A percentile compares a stretch with the other conserved stretches of the same genome.
Evolutionary conservation across 2,888 invertebrate species (phyloP).

Genomic region (Erebia epiphron): DNA sequence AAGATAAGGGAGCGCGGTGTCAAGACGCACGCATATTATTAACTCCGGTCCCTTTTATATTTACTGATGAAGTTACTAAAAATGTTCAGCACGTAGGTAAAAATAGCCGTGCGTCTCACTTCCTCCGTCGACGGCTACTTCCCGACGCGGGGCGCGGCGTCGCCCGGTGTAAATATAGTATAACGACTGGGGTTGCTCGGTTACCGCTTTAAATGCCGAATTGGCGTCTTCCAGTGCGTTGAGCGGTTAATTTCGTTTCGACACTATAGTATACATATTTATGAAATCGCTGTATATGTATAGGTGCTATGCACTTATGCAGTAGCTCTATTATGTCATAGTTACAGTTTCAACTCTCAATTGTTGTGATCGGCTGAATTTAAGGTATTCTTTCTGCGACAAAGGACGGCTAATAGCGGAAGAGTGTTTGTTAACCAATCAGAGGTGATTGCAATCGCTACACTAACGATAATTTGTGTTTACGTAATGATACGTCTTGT

Average conservation of each 20-base stretch:
- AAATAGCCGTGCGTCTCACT: slow-evolving; percentile 25
- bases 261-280: background rate
- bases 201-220: slow-evolving; percentile 22
- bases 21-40: slow-evolving; percentile 15
- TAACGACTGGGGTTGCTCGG: slow-evolving; percentile 22
- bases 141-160: background rate
- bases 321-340: background rate
- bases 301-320: background rate
- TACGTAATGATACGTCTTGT: too few species aligned
- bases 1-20: slow-evolving; percentile 10
- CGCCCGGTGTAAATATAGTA: slow-evolving; percentile 31
- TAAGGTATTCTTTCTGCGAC: too few species aligned
- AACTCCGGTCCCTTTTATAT: slow-evolving; percentile 23
- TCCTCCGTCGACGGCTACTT: slow-evolving; percentile 27
- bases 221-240: slow-evolving; percentile 8
- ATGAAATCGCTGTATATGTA: slow-evolving; percentile 6
- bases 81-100: slow-evolving; percentile 25
- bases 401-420: too few species aligned
- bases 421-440: too few species aligned
- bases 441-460: too few species aligned
- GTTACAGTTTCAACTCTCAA: too few species aligned
- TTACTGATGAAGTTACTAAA: slow-evolving; percentile 26
- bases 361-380: too few species aligned
- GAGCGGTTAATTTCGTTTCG: slow-evolving; percentile 8
- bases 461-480: too few species aligned